Base-by-base conservation (phyloP, 2,888 invertebrate species). In the Panorpa germanica region DNA sequence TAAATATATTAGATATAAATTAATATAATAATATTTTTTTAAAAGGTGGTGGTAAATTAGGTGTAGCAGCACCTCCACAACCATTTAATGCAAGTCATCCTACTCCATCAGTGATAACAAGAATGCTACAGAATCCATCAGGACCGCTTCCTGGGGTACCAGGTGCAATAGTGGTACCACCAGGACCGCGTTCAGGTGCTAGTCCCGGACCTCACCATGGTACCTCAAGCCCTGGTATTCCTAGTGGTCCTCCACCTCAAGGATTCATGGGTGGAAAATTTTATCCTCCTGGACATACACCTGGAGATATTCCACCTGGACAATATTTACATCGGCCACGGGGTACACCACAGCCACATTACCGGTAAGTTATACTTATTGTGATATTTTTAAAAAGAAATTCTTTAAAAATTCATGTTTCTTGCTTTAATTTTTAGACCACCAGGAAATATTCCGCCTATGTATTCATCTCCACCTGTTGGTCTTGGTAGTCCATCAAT, bases 81-180 rank as follows among this genome's bases (percentile, higher is more conserved):
- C 53, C 60, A 4, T 63, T 61, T 37, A 55, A 60, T 12, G 58
- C 60, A 33, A 53, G 53, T 24, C 50, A 52, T 34, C 53, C 58
- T 2, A 54, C 60, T 18, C 56, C 63, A 1, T 69, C 69, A 22
- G 68, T 70, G 5, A 70, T 70, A 25, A 68, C 67, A 6, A 54
- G 68, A 38, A 65, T 70, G 64, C 53, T 69, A 24, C 65, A 66
- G 39, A 49, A 45, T 14, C 30, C 39, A 0, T 40, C 37, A 2
- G 44, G 45, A 22, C 37, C 43, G 15, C 37, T 41, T 4, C 41
- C 40, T 10, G 17, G 40, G 17, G 28, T 36, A 28, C 31, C 39
- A 25, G 22, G 33, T 14, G 21, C 30, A 8, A 29, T 25, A n/a
- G n/a, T n/a, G 11, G 10, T n/a, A 11, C 29, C 15, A 30, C 23